Conservation (phyloP, 2,797 vertebrate species). For the Iguana delicatissima region DNA sequence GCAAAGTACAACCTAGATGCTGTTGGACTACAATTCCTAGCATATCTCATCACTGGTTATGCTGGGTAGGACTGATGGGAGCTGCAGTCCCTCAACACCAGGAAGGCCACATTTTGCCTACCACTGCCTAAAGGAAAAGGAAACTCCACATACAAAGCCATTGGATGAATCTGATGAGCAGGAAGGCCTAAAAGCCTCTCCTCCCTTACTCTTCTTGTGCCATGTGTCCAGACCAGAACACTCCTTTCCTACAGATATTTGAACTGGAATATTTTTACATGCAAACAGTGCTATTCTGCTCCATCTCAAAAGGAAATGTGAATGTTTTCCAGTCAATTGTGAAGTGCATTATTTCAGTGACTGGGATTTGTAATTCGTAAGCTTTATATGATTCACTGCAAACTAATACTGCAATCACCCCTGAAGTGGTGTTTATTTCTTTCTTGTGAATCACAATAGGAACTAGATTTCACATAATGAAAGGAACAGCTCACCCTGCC, state of each 20-base stretch:
- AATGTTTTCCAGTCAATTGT: constrained; percentile 2
- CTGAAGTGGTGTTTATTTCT: constrained; percentile 48
- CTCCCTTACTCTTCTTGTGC: not conserved
- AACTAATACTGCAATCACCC: not conserved
- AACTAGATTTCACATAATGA: constrained; percentile 87
- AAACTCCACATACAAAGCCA: not conserved
- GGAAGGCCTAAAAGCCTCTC: not conserved
- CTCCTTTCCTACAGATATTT: not conserved
- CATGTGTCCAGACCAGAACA: not conserved
- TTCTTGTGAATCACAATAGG: constrained; percentile 76
- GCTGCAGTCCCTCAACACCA: too few species aligned
- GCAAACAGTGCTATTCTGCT: not conserved
- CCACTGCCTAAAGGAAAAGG: not conserved
- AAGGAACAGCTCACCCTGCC: constrained; percentile 84
- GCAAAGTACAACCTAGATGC: too few species aligned
- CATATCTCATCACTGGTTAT: too few species aligned
- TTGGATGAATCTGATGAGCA: not conserved
- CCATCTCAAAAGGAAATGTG: not conserved
- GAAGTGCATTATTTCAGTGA: constrained; percentile 11
- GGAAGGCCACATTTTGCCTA: too few species aligned
- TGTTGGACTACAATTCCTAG: too few species aligned
- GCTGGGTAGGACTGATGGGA: too few species aligned
- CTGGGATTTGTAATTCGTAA: not conserved
- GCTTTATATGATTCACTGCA: not conserved
- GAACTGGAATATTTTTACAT: not conserved